Evolutionary conservation across 2,797 vertebrate genomes (phyloP).

Genomic region (Anabas testudineus): DNA sequence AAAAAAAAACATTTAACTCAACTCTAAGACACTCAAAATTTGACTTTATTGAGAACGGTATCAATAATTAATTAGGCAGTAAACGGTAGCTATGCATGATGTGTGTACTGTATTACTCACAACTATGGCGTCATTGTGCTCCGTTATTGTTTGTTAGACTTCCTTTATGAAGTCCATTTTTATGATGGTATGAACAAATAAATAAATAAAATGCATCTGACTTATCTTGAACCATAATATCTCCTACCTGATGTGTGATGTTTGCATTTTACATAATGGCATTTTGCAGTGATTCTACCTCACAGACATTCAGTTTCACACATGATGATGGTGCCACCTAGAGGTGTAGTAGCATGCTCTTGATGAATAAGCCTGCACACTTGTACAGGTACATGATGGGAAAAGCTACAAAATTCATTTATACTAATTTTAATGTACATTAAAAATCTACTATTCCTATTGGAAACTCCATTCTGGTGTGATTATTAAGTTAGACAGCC

Average conservation of each 20-base stretch:
- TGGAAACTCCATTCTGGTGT: too few relatives aligned
- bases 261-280: background rate
- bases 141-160: background rate
- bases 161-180: constrained; percentile 2
- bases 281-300: constrained; percentile 33
- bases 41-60: background rate
- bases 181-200: background rate
- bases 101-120: background rate
- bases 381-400: constrained; percentile 2
- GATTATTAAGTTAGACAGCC: too few relatives aligned
- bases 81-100: background rate
- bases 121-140: background rate
- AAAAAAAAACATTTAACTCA: background rate
- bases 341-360: constrained; percentile 69
- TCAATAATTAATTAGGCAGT: background rate
- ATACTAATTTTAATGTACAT: too few relatives aligned
- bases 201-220: background rate
- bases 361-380: constrained; percentile 49
- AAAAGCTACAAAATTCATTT: background rate
- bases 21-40: too few relatives aligned
- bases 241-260: background rate
- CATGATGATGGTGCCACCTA: constrained; percentile 80
- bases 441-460: background rate
- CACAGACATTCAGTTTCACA: constrained; percentile 46
- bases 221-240: background rate